Conservation (phyloP, 2,888 invertebrate species). For the Lepetodrilus schrolli region DNA sequence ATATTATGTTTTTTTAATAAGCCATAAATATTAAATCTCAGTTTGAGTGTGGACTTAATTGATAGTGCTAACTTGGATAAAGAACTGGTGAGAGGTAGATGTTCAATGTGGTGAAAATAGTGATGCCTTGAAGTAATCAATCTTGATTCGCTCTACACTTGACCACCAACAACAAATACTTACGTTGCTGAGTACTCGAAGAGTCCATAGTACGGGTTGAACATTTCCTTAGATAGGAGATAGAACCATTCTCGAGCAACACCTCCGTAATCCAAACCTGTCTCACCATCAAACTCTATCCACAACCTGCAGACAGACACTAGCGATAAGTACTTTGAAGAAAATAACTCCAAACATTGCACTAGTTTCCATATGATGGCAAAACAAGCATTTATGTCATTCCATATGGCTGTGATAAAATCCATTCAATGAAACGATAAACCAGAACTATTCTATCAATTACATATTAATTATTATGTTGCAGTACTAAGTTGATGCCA, state of each 20-base stretch:
- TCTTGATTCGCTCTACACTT: too few species aligned
- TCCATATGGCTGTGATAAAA: background rate
- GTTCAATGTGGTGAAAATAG: too few species aligned
- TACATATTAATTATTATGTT: too few species aligned
- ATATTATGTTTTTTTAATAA: too few species aligned
- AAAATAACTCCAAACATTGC: background rate
- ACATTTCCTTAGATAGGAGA: constrained; percentile 98
- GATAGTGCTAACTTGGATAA: too few species aligned
- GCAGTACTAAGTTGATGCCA: too few species aligned
- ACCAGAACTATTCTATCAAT: too few species aligned
- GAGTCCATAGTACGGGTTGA: constrained; percentile 99
- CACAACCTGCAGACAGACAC: constrained; percentile 95
- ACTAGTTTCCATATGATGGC: background rate
- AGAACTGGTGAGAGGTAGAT: too few species aligned
- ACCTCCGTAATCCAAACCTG: constrained; percentile 95
- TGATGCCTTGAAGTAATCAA: too few species aligned
- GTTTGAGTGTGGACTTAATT: too few species aligned
- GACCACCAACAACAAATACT: constrained; percentile 74
- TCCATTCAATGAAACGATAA: too few species aligned
- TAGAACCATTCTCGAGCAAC: constrained; percentile 99
- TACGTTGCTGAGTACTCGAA: constrained; percentile 99
- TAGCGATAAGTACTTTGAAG: constrained; percentile 19
- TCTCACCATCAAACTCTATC: constrained; percentile 98
- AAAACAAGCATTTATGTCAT: background rate
- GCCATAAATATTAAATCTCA: too few species aligned